phyloP scores from a whole-genome alignment of 2,113 vertebrate species.

The Raphicerus campestris region DNA sequence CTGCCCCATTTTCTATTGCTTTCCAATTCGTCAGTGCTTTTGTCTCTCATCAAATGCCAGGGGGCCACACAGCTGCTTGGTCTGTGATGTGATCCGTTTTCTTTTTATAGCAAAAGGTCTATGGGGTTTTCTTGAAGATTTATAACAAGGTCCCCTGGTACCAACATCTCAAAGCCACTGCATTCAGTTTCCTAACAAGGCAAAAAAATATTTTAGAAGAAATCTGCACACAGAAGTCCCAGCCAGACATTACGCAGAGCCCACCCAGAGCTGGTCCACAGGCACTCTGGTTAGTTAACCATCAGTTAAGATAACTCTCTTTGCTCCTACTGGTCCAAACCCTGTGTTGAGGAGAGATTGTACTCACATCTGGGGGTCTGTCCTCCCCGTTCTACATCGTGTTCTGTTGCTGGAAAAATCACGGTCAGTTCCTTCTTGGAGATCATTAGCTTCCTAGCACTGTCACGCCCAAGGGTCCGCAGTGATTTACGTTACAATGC shows the following conservation, averaged over 20 bases:
- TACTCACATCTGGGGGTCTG: constrained; percentile 41
- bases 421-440: not conserved
- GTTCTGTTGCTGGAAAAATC: constrained; percentile 15
- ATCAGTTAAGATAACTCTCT: not conserved
- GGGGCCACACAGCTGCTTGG: not conserved
- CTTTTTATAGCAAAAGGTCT: constrained; percentile 25
- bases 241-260: not conserved
- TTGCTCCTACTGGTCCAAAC: not conserved
- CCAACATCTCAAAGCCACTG: not conserved
- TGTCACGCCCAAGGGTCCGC: constrained; percentile 23
- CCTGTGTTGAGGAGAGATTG: not conserved
- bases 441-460: constrained; percentile 16
- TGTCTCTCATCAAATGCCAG: not conserved
- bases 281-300: not conserved
- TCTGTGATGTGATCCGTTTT: constrained; percentile 4
- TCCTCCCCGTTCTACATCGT: not conserved
- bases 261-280: not conserved
- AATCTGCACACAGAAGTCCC: constrained; percentile 10
- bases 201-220: constrained; percentile 29
- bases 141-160: constrained; percentile 1
- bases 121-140: not conserved
- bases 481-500: not conserved
- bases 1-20: not conserved
- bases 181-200: constrained; percentile 4
- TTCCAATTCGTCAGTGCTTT: not conserved